Conservation (phyloP, 2,113 vertebrate species). For the Buteo buteo region DNA sequence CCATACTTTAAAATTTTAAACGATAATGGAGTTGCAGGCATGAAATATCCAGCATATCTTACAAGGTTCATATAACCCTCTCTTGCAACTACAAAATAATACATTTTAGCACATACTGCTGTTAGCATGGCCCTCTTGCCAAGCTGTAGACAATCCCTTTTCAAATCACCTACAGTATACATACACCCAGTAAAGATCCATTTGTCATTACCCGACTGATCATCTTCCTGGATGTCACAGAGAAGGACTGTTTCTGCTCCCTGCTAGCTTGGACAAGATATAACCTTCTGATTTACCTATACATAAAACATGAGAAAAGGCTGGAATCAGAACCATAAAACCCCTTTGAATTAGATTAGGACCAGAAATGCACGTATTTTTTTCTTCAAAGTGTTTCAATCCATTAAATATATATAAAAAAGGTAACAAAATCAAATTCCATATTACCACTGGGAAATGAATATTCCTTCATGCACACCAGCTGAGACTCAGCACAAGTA, state of each 20-base stretch:
- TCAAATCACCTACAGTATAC: background rate
- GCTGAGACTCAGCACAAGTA: conserved; percentile 65
- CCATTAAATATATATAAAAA: conserved; percentile 42
- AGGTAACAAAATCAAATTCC: conserved; percentile 41
- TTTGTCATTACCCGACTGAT: background rate
- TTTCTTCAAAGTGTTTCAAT: conserved; percentile 15
- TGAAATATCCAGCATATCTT: background rate
- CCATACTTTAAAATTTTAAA: background rate
- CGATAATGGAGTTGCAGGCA: background rate
- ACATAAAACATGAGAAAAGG: conserved; percentile 27
- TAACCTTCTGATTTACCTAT: background rate
- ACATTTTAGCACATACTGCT: background rate
- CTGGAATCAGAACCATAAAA: background rate
- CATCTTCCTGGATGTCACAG: background rate
- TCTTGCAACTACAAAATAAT: background rate
- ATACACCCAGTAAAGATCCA: background rate
- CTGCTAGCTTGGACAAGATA: background rate
- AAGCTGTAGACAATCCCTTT: background rate
- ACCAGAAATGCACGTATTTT: background rate
- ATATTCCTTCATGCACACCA: conserved; percentile 53
- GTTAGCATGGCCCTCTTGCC: background rate
- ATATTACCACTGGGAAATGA: conserved; percentile 54
- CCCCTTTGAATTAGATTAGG: background rate
- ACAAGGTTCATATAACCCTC: background rate
- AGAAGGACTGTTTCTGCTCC: background rate